Conservation (phyloP, 23 tunicate genomes). For the Halocynthia aurantium region DNA sequence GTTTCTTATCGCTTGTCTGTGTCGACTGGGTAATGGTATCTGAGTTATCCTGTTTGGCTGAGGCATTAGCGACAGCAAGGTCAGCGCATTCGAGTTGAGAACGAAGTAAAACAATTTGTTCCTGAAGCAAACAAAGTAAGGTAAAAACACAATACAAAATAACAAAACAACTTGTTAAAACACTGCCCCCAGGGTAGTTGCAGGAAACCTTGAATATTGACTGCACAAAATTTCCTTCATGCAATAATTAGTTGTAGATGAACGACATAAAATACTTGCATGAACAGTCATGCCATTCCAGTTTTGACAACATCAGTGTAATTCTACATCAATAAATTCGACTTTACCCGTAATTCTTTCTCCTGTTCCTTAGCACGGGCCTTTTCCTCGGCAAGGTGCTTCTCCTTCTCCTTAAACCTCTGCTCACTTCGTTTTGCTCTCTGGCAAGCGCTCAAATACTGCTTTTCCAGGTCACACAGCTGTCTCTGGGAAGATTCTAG, state of each 20-base stretch:
- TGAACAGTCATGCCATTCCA: too few species aligned
- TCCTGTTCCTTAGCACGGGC: constrained; percentile 48
- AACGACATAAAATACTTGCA: too few species aligned
- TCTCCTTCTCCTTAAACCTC: constrained; percentile 27
- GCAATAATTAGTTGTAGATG: too few species aligned
- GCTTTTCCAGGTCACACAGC: constrained; percentile 36
- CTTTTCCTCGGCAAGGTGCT: constrained; percentile 16
- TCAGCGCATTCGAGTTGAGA: constrained; percentile 63
- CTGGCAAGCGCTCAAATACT: constrained; percentile 42
- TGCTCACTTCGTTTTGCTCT: constrained; percentile 35
- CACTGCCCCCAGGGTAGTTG: too few species aligned
- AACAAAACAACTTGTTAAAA: too few species aligned
- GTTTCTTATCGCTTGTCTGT: constrained; percentile 18
- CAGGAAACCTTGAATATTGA: too few species aligned
- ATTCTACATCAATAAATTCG: neutral
- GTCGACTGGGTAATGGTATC: constrained; percentile 26
- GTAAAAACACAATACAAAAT: too few species aligned
- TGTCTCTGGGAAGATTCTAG: constrained; percentile 26
- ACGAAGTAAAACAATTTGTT: constrained; percentile 35
- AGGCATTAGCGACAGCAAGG: constrained; percentile 46
- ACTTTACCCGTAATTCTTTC: constrained; percentile 15
- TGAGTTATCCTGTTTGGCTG: constrained; percentile 4
- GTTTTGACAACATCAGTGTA: neutral
- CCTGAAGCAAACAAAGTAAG: neutral
- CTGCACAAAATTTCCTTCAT: too few species aligned